A percentile compares a stretch with the other conserved stretches of the same genome.
Evolutionary conservation across 2,888 invertebrate species (phyloP).

Genomic region (Pollenia angustigena): DNA sequence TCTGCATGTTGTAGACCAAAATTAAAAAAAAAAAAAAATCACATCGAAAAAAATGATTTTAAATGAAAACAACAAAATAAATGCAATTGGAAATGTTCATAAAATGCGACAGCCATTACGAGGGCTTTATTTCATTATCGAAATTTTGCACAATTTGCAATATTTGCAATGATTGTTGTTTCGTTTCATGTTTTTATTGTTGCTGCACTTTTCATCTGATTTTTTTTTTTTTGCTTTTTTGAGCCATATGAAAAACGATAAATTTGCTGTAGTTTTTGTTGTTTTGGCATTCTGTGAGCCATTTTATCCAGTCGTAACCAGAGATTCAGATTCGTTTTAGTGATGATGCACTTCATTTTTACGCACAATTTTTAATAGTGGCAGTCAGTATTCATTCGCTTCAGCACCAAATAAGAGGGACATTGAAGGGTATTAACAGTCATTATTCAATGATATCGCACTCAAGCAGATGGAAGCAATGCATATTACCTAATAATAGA

Average conservation of each 20-base stretch:
- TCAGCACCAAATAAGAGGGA: constrained; percentile 72
- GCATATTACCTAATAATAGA: constrained; percentile 49
- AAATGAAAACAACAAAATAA: constrained; percentile 60
- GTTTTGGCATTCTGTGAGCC: constrained; percentile 69
- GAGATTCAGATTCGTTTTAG: constrained; percentile 72
- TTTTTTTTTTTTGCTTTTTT: constrained; percentile 27
- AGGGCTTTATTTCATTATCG: constrained; percentile 79
- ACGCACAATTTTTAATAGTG: constrained; percentile 68
- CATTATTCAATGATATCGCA: constrained; percentile 83
- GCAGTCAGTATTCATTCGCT: constrained; percentile 60
- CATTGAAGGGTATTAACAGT: constrained; percentile 83
- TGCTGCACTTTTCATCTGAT: constrained; percentile 29
- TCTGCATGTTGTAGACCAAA: constrained; percentile 19
- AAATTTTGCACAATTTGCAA: constrained; percentile 80
- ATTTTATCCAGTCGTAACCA: constrained; percentile 71
- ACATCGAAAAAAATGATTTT: constrained; percentile 30
- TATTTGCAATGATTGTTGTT: constrained; percentile 74
- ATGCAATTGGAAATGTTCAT: constrained; percentile 67
- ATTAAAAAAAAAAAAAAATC: neutral
- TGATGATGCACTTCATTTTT: constrained; percentile 71
- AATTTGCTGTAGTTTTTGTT: constrained; percentile 45
- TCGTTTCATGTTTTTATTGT: constrained; percentile 51
- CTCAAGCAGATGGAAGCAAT: constrained; percentile 60
- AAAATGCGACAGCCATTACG: constrained; percentile 65
- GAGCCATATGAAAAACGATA: constrained; percentile 59